Base-by-base conservation (phyloP, 1,140 invertebrate genomes). In the Stegodyphus dumicola region DNA sequence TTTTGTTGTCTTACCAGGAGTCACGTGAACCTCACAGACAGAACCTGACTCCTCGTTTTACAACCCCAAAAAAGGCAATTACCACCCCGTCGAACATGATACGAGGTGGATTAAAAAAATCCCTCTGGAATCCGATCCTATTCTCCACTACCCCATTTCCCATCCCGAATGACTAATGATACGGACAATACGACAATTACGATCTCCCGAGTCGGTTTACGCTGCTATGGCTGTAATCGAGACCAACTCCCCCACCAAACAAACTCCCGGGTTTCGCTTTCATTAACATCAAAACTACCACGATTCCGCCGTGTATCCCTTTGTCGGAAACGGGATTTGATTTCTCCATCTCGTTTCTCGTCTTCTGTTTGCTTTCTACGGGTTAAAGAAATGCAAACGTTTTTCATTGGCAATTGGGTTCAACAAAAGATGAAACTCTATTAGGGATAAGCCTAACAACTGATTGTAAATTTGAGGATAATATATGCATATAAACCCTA, bases 21-120 rank as follows among this genome's bases (percentile, higher is more conserved):
- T 33, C 33, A 33, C 33, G 33, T 33, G 33, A 33, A 33, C 33
- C 33, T 3, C 33, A 33, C 33, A 33, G 33, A 33, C 33, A 33
- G 33, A 33, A 33, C 33, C 33, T 33, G 33, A 33, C 2, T 78
- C 51, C 77, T 80, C 78, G 54, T 80, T 80, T 80, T 80, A 80
- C 78, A 80, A n/a, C 78, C 78, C 48, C 54, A 54, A 80, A 80
- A 80, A 80, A 80, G 78, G 78, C 69, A 80, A 80, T 80, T 80
- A 80, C 77, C 69, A 69, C 78, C 67, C 78, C 69, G 53, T 64
- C 17, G 53, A 80, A 70, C 67, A 71, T 10, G 78, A 80, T 13
- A 71, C 67, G 78, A 69, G 18, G 48, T 53, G 78, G 78, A 80
- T 80, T 80, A 71, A 70, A 80, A 80, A 71, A 70, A 71, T 60